These are phyloP conservation scores for Meleagris gallopavo DNA, from an alignment of 2,113 vertebrate genomes.

Conservation along the genomic window DNA sequence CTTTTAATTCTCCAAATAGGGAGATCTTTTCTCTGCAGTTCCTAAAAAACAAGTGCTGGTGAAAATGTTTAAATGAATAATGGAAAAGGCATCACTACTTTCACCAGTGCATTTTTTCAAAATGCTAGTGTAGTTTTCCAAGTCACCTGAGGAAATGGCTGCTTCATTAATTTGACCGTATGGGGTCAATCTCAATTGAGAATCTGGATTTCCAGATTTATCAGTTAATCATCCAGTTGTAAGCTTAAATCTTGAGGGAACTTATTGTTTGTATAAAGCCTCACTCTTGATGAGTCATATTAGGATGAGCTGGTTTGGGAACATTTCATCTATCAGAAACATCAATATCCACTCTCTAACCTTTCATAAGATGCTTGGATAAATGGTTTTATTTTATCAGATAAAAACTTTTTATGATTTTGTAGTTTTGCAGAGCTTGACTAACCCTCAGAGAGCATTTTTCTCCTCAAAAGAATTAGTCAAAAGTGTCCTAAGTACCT, in stretches of 20 bases:
- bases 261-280: conserved; percentile 33
- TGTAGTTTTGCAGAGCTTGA: not conserved
- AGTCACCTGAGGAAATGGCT: conserved; percentile 4
- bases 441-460: not conserved
- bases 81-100: not conserved
- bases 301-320: conserved; percentile 26
- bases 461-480: not conserved
- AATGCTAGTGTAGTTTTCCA: not conserved
- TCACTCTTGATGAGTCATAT: conserved; percentile 39
- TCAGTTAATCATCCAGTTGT: conserved; percentile 44
- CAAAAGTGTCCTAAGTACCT: not conserved
- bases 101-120: not conserved
- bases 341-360: conserved; percentile 22
- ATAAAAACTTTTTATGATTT: not conserved
- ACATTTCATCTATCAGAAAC: conserved; percentile 54
- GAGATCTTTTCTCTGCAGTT: not conserved
- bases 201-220: conserved; percentile 33
- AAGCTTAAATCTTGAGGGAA: conserved; percentile 38
- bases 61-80: not conserved
- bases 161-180: conserved; percentile 48
- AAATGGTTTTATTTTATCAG: conserved; percentile 8
- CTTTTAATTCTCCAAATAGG: not conserved
- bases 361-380: conserved; percentile 27
- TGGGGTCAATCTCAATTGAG: not conserved
- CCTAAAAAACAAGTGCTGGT: not conserved